These are phyloP conservation scores for Propsilocerus akamusi DNA, from an alignment of 1,140 invertebrate species.

Conservation along the genomic window DNA sequence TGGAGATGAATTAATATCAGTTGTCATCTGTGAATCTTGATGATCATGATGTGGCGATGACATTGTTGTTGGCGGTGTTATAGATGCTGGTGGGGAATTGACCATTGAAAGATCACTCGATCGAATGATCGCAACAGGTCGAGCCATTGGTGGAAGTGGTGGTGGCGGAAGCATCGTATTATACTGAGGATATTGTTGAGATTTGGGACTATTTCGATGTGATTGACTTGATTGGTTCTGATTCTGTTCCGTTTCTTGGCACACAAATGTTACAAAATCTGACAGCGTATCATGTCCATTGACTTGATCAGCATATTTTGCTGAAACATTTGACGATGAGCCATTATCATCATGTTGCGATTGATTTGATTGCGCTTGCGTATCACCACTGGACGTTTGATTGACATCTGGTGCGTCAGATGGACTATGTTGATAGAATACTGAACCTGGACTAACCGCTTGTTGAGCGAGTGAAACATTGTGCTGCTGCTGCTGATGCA, in stretches of 20 bases:
- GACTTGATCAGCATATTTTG: slow-evolving; percentile 9
- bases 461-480: slow-evolving; percentile 19
- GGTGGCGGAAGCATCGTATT: slow-evolving; percentile 83
- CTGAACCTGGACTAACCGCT: slow-evolving; percentile 24
- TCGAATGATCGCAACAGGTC: slow-evolving; percentile 86
- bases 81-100: slow-evolving; percentile 39
- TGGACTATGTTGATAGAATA: slow-evolving; percentile 31
- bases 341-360: neutral
- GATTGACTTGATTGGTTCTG: slow-evolving; percentile 12
- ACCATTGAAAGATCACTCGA: slow-evolving; percentile 44
- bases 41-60: slow-evolving; percentile 22
- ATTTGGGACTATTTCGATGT: slow-evolving; percentile 28
- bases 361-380: slow-evolving; percentile 2
- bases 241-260: slow-evolving; percentile 75
- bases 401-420: slow-evolving; percentile 5
- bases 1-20: neutral
- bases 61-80: slow-evolving; percentile 32
- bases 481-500: slow-evolving; percentile 16
- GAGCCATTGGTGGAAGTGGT: slow-evolving; percentile 89
- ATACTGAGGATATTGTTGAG: slow-evolving; percentile 48
- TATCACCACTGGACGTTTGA: too few relatives aligned
- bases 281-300: slow-evolving; percentile 66
- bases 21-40: neutral
- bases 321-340: neutral
- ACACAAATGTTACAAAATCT: slow-evolving; percentile 92